A percentile compares a stretch with the other conserved stretches of the same genome.
phyloP scores from a whole-genome alignment of 2,797 vertebrate genomes.

The Mus spretus region DNA sequence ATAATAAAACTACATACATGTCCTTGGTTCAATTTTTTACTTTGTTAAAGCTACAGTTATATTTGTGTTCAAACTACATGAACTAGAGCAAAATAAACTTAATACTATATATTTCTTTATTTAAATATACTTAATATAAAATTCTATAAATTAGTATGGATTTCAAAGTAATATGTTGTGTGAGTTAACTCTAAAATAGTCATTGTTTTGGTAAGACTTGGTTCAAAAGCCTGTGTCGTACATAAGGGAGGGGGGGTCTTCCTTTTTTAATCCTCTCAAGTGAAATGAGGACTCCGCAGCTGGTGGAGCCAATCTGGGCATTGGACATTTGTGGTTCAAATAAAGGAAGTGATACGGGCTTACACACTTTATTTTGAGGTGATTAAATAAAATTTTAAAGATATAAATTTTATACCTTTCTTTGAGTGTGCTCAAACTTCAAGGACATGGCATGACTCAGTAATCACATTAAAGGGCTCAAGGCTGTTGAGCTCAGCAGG shows the following conservation, averaged over 20 bases:
- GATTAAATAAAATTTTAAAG: conserved; percentile 9
- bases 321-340: neutral
- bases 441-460: neutral
- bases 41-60: neutral
- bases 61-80: conserved; percentile 32
- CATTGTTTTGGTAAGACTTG: conserved; percentile 46
- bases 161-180: neutral
- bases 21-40: conserved; percentile 4
- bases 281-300: neutral
- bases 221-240: conserved; percentile 6
- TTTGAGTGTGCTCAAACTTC: neutral
- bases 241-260: neutral
- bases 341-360: neutral
- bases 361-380: conserved; percentile 26
- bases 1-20: neutral
- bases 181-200: conserved; percentile 6
- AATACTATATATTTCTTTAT: neutral
- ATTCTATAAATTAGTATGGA: conserved; percentile 12
- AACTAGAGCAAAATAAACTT: conserved; percentile 52
- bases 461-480: conserved; percentile 30
- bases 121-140: conserved; percentile 18
- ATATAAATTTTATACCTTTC: conserved; percentile 27
- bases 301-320: neutral
- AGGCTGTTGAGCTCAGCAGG: conserved; percentile 1
- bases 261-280: neutral